These are phyloP conservation scores for Dynastes hyllus DNA, from an alignment of 2,888 invertebrate genomes.

Conservation along the genomic window DNA sequence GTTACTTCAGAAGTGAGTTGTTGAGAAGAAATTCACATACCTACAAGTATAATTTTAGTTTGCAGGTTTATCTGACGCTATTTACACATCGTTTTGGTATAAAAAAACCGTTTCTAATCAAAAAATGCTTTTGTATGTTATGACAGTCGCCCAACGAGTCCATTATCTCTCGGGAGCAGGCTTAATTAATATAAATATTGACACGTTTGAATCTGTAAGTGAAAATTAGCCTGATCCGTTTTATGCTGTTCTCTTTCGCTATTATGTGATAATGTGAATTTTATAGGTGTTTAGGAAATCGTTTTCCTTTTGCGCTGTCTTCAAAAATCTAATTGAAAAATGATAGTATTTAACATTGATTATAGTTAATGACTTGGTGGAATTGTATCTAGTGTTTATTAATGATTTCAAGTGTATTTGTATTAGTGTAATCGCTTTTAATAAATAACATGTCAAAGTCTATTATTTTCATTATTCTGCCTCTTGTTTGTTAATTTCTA, in stretches of 20 bases:
- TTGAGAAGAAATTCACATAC: neutral
- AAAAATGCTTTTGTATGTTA: neutral
- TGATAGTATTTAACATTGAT: neutral
- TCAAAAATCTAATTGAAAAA: neutral
- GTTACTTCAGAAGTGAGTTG: slow-evolving; percentile 33
- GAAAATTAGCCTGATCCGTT: neutral
- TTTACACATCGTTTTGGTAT: slow-evolving; percentile 31
- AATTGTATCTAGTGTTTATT: no score
- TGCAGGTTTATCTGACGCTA: slow-evolving; percentile 11
- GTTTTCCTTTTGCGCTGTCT: neutral
- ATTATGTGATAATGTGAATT: neutral
- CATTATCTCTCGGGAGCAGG: slow-evolving; percentile 1
- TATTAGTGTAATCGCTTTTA: no score
- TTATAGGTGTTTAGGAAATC: neutral
- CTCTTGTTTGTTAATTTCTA: neutral
- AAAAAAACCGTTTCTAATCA: slow-evolving; percentile 43
- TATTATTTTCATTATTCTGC: no score
- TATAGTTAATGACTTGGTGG: neutral
- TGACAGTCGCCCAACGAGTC: slow-evolving; percentile 29
- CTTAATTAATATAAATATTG: neutral
- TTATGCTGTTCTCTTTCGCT: neutral
- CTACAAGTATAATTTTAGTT: slow-evolving; percentile 23
- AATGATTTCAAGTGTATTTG: no score
- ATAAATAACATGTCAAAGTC: no score
- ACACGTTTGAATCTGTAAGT: neutral